Evolutionary conservation across 2,797 vertebrate genomes (phyloP), one percentile per base, ranked within the genome.

Genomic region (Syngnathus rostellatus): DNA sequence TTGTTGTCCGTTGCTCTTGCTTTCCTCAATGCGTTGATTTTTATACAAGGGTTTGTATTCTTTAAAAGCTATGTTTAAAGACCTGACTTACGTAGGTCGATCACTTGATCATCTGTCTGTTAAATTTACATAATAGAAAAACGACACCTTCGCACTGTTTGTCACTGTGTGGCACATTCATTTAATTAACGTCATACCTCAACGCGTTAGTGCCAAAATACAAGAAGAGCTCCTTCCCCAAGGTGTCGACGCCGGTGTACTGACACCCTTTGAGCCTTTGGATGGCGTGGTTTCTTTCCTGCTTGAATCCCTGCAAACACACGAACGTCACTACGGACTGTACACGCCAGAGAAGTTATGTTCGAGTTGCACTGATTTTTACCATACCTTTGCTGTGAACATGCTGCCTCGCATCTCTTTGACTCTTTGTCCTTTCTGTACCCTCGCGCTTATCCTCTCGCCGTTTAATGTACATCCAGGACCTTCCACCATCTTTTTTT

Each of bases 201-300:
- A 98, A 82, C 68, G 94, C 90, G 79, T 78, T 93, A 8, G 77
- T 41, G 65, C 93, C 95, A 76, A 97, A 98, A 84, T 92, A 95
- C 83, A 98, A 68, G 76, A 98, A 98, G 48, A 97, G 93, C 68
- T 99, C 96, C 70, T 98, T 99, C 53, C 97, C 97, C 72, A 97
- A 70, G 0, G 94, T 95, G 65, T 94, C 88, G 23, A 93, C 93
- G 0, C 92, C 94, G 21, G 75, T 87, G 85, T 88, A 98, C 50
- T 78, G 65, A 66, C 69, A 81, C 8, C 93, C 93, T 8, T 6
- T 0, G 2, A 89, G 72, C 50, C 73, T 4, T 0, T n/a, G 71
- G 77, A 79, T 80, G 38, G 73, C 73, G 12, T 71, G 65, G 21
- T 25, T 62, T 62, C 12, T 62, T 73, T 65, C 1, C 67, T 70